Evolutionary conservation across 1,140 invertebrate species (phyloP), one percentile per base, ranked within the genome.

Genomic region (Parapsyche elsis): DNA sequence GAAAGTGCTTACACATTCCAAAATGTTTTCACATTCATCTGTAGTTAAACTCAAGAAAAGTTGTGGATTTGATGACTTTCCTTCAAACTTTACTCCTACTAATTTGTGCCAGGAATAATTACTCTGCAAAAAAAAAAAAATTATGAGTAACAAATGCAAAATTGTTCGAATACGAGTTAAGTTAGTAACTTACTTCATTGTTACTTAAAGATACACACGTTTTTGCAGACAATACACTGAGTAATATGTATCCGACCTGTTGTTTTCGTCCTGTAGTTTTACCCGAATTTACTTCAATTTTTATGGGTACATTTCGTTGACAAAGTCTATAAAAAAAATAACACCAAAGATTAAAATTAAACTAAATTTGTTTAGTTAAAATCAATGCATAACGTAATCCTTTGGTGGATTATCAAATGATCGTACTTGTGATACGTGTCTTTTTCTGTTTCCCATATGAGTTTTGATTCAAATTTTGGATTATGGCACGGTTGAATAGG

Each of bases 391-490:
- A n/a, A 73, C 12, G 38, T 9, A n/a, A n/a, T n/a, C n/a, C n/a
- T n/a, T n/a, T n/a, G n/a, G n/a, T n/a, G n/a, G n/a, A n/a, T 59
- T 45, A 78, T 9, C 5, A 71, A 26, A 16, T n/a, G n/a, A 49
- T 71, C n/a, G 80, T 77, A 84, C 84, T 78, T 81, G 77, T 78
- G 73, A 61, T 83, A 78, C n/a, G 79, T 78, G 49, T 81, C 81
- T 75, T 79, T 83, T 14, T 84, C 82, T n/a, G 83, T 83, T 80
- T 84, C 81, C 84, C 84, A 85, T 19, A 84, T 76, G 10, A 85
- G 81, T 24, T 83, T 80, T 12, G 79, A 82, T 14, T 83, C 79
- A 81, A 84, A 84, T 23, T 53, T 1, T 9, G 82, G 77, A 16
- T 44, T 76, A 30, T 75, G 67, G 21, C 26, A 14, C 45, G 83